These are phyloP conservation scores for Scaptomyza reducta DNA, from an alignment of 2,888 invertebrate species.

Conservation along the genomic window DNA sequence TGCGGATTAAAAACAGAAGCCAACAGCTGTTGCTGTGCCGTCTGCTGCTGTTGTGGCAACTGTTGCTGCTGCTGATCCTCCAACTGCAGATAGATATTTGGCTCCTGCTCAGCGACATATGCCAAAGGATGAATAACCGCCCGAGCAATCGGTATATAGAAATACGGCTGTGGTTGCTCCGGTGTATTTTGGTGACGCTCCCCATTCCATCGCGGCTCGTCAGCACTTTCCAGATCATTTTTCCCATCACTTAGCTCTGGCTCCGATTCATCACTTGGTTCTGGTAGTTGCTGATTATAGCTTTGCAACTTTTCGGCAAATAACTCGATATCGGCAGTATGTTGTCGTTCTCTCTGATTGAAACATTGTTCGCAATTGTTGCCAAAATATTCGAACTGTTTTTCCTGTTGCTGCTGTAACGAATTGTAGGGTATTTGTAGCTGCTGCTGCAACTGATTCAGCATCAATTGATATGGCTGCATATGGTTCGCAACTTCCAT, in stretches of 20 bases:
- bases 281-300: background rate
- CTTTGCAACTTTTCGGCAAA: background rate
- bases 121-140: background rate
- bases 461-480: background rate
- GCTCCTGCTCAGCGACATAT: background rate
- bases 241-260: background rate
- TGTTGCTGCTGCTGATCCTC: background rate
- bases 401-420: background rate
- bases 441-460: background rate
- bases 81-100: background rate
- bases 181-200: too few relatives aligned
- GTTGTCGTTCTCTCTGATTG: background rate
- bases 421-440: background rate
- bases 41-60: background rate
- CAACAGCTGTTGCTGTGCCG: too few relatives aligned
- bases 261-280: background rate
- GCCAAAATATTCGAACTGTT: background rate
- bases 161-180: background rate
- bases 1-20: too few relatives aligned
- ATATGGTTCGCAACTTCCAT: background rate
- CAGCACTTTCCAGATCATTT: background rate
- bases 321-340: background rate
- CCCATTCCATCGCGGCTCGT: background rate
- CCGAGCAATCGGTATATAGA: background rate
- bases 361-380: background rate